Evolutionary conservation across 2,797 vertebrate species (phyloP).

Genomic region (Eleutherodactylus coqui): DNA sequence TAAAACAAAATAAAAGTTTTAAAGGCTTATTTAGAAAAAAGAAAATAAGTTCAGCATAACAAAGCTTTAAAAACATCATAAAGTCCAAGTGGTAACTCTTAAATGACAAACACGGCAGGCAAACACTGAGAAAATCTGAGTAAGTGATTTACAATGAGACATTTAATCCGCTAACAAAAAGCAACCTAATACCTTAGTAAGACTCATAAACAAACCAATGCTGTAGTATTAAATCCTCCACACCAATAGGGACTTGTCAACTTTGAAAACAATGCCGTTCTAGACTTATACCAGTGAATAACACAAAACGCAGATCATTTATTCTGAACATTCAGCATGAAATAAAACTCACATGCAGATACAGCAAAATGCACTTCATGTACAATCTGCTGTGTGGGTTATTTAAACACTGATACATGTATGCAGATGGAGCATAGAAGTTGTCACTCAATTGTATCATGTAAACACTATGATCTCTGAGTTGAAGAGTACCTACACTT

Average conservation of each 20-base stretch:
- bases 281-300: neutral
- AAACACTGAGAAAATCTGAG: conserved; percentile 21
- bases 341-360: neutral
- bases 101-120: conserved; percentile 38
- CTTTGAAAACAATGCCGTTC: conserved; percentile 40
- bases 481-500: too few species aligned
- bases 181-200: conserved; percentile 46
- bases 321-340: conserved; percentile 1
- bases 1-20: neutral
- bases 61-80: conserved; percentile 21
- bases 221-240: conserved; percentile 42
- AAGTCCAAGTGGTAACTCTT: conserved; percentile 11
- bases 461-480: neutral
- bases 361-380: neutral
- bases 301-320: conserved; percentile 16
- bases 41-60: neutral
- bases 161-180: conserved; percentile 53
- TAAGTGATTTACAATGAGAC: conserved; percentile 47
- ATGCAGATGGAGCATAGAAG: neutral
- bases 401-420: neutral
- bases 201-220: conserved; percentile 56
- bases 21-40: neutral
- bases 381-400: neutral
- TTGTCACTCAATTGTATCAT: neutral
- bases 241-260: conserved; percentile 50